These are phyloP conservation scores for Spodoptera litura DNA, from an alignment of 1,140 invertebrate species.

Conservation along the genomic window DNA sequence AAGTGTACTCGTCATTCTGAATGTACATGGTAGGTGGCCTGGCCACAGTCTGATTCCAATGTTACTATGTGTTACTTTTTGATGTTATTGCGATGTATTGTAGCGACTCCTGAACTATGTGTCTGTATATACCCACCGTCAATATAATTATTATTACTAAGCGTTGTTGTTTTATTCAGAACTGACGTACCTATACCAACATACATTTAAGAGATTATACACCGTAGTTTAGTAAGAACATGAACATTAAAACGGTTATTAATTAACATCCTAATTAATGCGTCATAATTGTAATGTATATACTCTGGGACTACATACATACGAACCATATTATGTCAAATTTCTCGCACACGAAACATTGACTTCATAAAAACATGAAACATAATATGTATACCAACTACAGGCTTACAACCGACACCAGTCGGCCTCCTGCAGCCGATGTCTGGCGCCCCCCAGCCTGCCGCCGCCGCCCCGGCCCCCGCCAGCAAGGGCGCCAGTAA, in stretches of 20 bases:
- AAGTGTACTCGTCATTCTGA: slow-evolving; percentile 24
- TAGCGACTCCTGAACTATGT: slow-evolving; percentile 19
- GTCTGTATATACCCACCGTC: slow-evolving; percentile 48
- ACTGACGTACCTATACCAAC: too few species aligned
- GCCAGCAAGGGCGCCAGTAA: slow-evolving; percentile 59
- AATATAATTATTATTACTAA: slow-evolving; percentile 20
- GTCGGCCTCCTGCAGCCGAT: slow-evolving; percentile 83
- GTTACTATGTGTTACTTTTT: slow-evolving; percentile 16
- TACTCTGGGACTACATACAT: too few species aligned
- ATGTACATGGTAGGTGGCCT: slow-evolving; percentile 20
- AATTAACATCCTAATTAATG: too few species aligned
- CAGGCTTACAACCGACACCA: slow-evolving; percentile 72
- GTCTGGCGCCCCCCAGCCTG: slow-evolving; percentile 66
- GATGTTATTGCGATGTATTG: not conserved
- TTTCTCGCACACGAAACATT: too few species aligned
- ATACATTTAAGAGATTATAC: too few species aligned
- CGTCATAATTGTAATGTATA: too few species aligned
- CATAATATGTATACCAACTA: slow-evolving; percentile 8
- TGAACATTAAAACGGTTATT: too few species aligned
- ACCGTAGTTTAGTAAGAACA: too few species aligned
- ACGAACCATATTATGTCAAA: too few species aligned
- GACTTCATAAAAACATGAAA: not conserved
- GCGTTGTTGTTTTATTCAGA: not conserved
- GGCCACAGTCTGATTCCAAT: slow-evolving; percentile 9
- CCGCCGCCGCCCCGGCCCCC: slow-evolving; percentile 59